Evolutionary conservation across 2,888 invertebrate genomes (phyloP).

Genomic region (Odontocolon sp.): DNA sequence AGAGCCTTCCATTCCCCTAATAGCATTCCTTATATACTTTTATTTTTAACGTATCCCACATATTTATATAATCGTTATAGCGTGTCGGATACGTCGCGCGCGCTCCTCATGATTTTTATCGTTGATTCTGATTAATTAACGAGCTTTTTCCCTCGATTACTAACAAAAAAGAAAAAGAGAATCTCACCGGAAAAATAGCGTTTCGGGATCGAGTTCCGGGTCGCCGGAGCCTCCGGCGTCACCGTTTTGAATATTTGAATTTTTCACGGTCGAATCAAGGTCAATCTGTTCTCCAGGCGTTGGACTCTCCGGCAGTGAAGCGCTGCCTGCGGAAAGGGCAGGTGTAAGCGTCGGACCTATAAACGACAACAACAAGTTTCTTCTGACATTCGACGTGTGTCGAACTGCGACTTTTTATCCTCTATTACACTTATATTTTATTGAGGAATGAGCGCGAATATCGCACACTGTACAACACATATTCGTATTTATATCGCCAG

Average conservation of each 20-base stretch:
- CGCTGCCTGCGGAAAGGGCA: conserved; percentile 66
- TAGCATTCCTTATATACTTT: too few relatives aligned
- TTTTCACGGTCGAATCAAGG: conserved; percentile 59
- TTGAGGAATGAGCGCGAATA: conserved; percentile 12
- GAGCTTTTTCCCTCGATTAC: too few relatives aligned
- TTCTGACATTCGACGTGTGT: too few relatives aligned
- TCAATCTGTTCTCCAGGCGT: conserved; percentile 70
- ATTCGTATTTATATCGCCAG: conserved; percentile 17
- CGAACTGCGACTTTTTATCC: neutral
- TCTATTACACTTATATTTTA: conserved; percentile 15
- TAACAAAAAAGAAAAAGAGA: too few relatives aligned
- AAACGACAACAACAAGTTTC: neutral
- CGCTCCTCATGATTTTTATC: too few relatives aligned
- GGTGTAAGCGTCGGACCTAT: conserved; percentile 75
- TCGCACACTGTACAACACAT: conserved; percentile 8
- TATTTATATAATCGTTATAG: too few relatives aligned
- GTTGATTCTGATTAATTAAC: too few relatives aligned
- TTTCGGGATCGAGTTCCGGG: conserved; percentile 73
- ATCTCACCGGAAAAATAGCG: conserved; percentile 77
- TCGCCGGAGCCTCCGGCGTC: conserved; percentile 61
- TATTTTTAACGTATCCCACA: too few relatives aligned
- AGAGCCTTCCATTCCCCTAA: too few relatives aligned
- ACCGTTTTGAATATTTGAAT: conserved; percentile 61
- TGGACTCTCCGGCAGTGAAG: conserved; percentile 72
- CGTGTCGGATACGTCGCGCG: too few relatives aligned